Conservation (phyloP, 2,888 invertebrate species). For the Nezara viridula region DNA sequence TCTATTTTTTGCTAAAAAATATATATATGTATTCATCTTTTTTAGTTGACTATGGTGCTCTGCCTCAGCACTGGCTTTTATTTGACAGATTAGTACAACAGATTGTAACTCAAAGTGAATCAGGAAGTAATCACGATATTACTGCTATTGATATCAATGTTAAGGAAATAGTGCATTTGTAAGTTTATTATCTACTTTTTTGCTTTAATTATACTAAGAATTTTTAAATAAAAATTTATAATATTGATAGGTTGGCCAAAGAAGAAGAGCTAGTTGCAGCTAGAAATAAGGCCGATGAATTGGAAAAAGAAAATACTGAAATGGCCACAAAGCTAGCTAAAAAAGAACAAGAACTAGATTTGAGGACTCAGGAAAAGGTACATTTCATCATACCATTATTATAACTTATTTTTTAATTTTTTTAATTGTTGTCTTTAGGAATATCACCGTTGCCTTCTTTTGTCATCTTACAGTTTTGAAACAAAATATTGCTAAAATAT, state of each 20-base stretch:
- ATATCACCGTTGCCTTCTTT: too few relatives aligned
- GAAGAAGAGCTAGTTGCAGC: slow-evolving; percentile 93
- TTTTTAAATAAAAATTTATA: background rate
- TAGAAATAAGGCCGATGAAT: slow-evolving; percentile 86
- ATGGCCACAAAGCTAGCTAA: slow-evolving; percentile 88
- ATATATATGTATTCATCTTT: background rate
- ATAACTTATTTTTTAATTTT: background rate
- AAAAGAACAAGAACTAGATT: slow-evolving; percentile 89
- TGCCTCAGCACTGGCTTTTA: slow-evolving; percentile 93
- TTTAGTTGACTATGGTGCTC: slow-evolving; percentile 86
- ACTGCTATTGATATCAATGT: slow-evolving; percentile 91
- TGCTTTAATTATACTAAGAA: background rate
- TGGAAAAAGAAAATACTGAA: slow-evolving; percentile 91
- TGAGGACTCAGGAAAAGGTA: slow-evolving; percentile 87
- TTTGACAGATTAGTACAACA: slow-evolving; percentile 96
- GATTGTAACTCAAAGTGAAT: slow-evolving; percentile 85
- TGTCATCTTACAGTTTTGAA: background rate
- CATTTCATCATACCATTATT: background rate
- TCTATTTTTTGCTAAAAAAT: background rate
- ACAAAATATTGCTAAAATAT: too few relatives aligned
- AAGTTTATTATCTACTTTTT: slow-evolving; percentile 66
- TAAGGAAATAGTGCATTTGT: slow-evolving; percentile 87
- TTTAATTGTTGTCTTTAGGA: background rate
- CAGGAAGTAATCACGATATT: slow-evolving; percentile 84
- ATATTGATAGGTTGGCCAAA: slow-evolving; percentile 78